Base-by-base conservation (phyloP, 1,140 invertebrate species). In the Ephestia elutella region DNA sequence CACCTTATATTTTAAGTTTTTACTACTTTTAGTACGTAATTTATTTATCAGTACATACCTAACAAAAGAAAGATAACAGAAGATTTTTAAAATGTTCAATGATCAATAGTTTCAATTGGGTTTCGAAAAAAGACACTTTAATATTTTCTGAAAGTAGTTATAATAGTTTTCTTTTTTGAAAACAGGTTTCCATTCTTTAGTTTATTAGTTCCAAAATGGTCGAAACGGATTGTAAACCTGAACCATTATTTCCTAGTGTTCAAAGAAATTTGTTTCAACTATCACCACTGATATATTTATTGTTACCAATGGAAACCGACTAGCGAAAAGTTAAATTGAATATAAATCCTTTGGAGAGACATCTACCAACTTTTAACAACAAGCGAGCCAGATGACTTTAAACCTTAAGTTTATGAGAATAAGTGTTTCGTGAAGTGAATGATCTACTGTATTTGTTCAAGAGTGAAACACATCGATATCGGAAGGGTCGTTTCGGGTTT, bases 241-340 rank as follows among this genome's bases (percentile, higher is more conserved):
- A 25, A 25, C 2, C 2, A 25, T 25, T 2, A 25, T 7, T 25
- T 25, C 21, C 9, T 11, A 35, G 13, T 13, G 10, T 11, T 11
- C 32, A 5, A 35, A 35, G 9, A 35, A 35, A 35, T 5, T 35
- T 10, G 10, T 35, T 13, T 35, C 3, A 35, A 35, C 32, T 17
- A 50, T 20, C 18, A 20, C 8, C 54, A 57, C 48, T 54, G n/a
- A 51, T 44, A 59, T 61, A 63, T 65, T 63, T 63, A 63, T 68
- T 59, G 63, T 61, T 62, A 66, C 67, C 35, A 63, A 66, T 63
- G 57, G 59, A 57, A 69, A 69, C 63, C 58, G 54, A 63, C 59
- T 58, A 65, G 57, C 63, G 63, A 63, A 69, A 69, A 69, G 67
- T 69, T 69, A 69, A 69, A 69, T 69, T 69, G 67, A 69, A 69